These are phyloP conservation scores for Ceratina japonica DNA, from an alignment of 1,140 invertebrate genomes.

Conservation along the genomic window DNA sequence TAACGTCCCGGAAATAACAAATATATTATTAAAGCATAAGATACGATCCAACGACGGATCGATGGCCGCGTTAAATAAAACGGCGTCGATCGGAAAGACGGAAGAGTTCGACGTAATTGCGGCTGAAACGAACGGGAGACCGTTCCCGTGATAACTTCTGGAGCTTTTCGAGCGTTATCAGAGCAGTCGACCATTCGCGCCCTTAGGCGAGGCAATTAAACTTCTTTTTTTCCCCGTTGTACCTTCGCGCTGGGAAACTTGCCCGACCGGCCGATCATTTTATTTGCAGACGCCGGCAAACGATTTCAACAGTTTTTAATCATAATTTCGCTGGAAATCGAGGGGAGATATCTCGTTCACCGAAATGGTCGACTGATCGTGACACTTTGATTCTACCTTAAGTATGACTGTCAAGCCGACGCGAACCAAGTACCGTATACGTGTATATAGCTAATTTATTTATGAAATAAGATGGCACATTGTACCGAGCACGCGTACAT, in stretches of 20 bases:
- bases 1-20: conserved; percentile 58
- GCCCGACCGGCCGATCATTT: neutral
- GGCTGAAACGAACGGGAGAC: neutral
- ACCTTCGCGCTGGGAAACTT: neutral
- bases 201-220: neutral
- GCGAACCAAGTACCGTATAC: conserved; percentile 54
- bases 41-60: conserved; percentile 34
- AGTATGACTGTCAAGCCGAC: conserved; percentile 32
- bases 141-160: conserved; percentile 8
- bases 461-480: conserved; percentile 9
- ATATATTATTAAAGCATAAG: conserved; percentile 54
- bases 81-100: conserved; percentile 34
- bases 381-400: conserved; percentile 20
- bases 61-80: conserved; percentile 43
- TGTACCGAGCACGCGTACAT: neutral
- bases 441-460: conserved; percentile 56
- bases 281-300: no score
- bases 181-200: conserved; percentile 18
- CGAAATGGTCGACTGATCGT: conserved; percentile 12
- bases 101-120: conserved; percentile 5
- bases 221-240: neutral
- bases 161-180: neutral
- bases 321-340: neutral
- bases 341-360: neutral
- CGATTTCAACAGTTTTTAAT: no score